phyloP scores from a whole-genome alignment of 2,888 invertebrate species.

The Meliscaeva auricollis region DNA sequence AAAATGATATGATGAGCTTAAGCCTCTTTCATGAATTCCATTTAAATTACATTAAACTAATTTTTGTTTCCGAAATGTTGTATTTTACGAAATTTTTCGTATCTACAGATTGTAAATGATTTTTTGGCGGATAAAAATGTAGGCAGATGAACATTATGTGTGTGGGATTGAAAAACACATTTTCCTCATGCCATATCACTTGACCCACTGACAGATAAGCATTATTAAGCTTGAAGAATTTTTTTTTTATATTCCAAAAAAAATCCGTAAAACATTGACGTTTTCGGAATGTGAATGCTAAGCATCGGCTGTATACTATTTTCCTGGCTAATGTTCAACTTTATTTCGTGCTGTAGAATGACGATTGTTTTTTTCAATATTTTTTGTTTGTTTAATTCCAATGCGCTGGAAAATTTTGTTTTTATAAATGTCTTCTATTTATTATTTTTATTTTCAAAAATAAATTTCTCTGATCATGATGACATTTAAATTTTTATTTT shows the following conservation, averaged over 20 bases:
- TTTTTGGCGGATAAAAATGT: too few species aligned
- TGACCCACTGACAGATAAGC: neutral
- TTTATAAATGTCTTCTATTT: constrained; percentile 15
- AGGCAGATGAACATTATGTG: too few species aligned
- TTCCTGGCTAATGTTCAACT: constrained; percentile 19
- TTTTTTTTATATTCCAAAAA: constrained; percentile 4
- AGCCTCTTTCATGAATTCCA: too few species aligned
- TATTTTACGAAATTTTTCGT: too few species aligned
- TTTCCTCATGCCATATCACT: neutral
- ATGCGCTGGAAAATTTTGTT: constrained; percentile 9
- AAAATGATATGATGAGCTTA: too few species aligned
- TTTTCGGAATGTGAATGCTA: neutral
- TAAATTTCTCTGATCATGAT: constrained; percentile 3
- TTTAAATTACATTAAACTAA: too few species aligned
- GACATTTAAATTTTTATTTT: constrained; percentile 4
- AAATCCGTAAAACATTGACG: constrained; percentile 4
- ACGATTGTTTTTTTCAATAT: neutral
- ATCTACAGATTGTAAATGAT: too few species aligned
- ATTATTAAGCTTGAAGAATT: neutral
- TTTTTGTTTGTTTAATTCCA: neutral
- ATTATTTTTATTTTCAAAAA: constrained; percentile 9
- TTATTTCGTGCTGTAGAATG: neutral
- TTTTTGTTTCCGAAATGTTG: too few species aligned
- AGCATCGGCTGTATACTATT: neutral
- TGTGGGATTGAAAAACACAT: too few species aligned